Evolutionary conservation across 2,797 vertebrate genomes (phyloP), one percentile per base, ranked within the genome.

Genomic region (Syngnathus rostellatus): DNA sequence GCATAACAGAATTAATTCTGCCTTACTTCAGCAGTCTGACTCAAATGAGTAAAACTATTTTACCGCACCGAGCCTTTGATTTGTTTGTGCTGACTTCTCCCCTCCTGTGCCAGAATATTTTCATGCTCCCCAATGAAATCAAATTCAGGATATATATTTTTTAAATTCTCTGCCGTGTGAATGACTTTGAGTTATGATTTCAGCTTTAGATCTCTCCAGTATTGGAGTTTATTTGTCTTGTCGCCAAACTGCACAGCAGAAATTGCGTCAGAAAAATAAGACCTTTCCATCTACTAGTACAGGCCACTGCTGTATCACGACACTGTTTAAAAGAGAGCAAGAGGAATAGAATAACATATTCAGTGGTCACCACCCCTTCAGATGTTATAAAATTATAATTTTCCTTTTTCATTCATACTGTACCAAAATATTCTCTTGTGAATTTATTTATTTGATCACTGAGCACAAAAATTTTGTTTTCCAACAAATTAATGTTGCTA

Each of bases 41-140:
- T 4, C 17, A n/a, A 5, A 59, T 39, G 57, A 59, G 4, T 3
- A 59, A 40, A 57, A 50, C 39, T 58, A 39, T 50, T 62, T 7
- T 17, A 63, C 37, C 63, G 16, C 38, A 58, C 10, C 40, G 46
- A 62, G 58, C 6, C 69, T 73, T 65, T 73, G 71, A 83, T 72
- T 68, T 53, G 25, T 41, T 45, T 17, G 2, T 50, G 65, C 64
- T 50, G 63, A 58, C 51, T 39, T 64, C 60, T 70, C 37, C 55
- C 66, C 69, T 74, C 60, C 60, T 16, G 3, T 14, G 37, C 10
- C 45, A 25, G 16, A 57, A 70, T 37, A 21, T 64, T 71, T 65
- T 62, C 51, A 50, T 39, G 41, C 39, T 5, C 1, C 17, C 3
- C 37, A 23, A 41, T 54, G 51, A 66, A 69, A 58, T 17, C 41